Conservation (phyloP, 2,888 invertebrate species). For the Melikaiella ostensackeni region DNA sequence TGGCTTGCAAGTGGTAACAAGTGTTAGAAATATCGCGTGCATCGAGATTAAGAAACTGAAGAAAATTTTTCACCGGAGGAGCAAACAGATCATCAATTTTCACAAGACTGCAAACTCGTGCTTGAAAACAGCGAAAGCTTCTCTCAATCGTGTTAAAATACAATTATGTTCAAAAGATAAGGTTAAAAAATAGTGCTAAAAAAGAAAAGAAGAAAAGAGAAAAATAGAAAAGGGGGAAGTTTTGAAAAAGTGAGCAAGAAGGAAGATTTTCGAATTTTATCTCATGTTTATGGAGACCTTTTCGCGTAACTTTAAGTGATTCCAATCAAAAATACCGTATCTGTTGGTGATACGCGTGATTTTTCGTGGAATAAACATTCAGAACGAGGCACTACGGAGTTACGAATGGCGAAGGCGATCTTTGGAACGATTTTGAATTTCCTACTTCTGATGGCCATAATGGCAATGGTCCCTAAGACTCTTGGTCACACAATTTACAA, state of each 20-base stretch:
- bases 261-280: background rate
- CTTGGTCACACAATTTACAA: constrained; percentile 4
- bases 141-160: background rate
- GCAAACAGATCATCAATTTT: constrained; percentile 7
- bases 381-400: constrained; percentile 10
- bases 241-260: background rate
- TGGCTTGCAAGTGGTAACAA: constrained; percentile 39
- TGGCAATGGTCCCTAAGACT: constrained; percentile 1
- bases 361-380: background rate
- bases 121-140: background rate
- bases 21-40: constrained; percentile 9
- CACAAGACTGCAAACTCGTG: background rate
- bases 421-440: constrained; percentile 18
- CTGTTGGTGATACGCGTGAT: background rate
- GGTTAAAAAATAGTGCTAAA: background rate
- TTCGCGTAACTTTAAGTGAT: background rate
- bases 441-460: background rate
- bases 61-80: background rate
- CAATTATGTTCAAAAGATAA: background rate
- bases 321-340: background rate
- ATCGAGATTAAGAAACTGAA: background rate
- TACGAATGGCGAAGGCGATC: constrained; percentile 20
- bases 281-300: background rate
- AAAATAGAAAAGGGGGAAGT: no score
- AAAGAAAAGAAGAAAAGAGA: no score